Evolutionary conservation across 2,113 vertebrate species (phyloP).

Genomic region (Acanthochromis polyacanthus): DNA sequence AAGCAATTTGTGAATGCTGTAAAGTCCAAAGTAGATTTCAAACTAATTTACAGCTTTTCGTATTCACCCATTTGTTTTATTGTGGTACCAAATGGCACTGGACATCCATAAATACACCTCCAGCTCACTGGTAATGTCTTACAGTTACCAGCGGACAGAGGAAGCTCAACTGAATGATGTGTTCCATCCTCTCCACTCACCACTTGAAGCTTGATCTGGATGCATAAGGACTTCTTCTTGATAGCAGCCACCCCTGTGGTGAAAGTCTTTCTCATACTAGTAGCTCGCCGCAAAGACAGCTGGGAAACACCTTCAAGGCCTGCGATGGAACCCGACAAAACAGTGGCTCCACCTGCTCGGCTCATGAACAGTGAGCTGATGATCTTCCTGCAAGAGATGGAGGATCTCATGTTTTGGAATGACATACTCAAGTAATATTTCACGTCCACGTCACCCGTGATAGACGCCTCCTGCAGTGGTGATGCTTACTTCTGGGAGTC

Average conservation of each 20-base stretch:
- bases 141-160: neutral
- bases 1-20: slow-evolving; percentile 12
- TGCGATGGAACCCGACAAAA: slow-evolving; percentile 92
- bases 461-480: neutral
- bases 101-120: neutral
- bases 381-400: slow-evolving; percentile 87
- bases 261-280: slow-evolving; percentile 97
- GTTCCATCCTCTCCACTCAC: slow-evolving; percentile 81
- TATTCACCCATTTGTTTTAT: neutral
- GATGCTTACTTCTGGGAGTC: slow-evolving; percentile 96
- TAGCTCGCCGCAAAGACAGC: slow-evolving; percentile 91
- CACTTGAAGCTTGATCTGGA: slow-evolving; percentile 99
- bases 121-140: neutral
- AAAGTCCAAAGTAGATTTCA: slow-evolving; percentile 10
- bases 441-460: neutral
- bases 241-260: slow-evolving; percentile 92
- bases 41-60: slow-evolving; percentile 23
- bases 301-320: slow-evolving; percentile 96
- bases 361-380: slow-evolving; percentile 92
- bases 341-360: slow-evolving; percentile 85
- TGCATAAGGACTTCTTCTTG: slow-evolving; percentile 96
- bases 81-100: neutral
- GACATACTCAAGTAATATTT: neutral
- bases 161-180: neutral
- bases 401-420: neutral